Base-by-base conservation (phyloP, 2,797 vertebrate genomes). In the Sebastes aleutianus region DNA sequence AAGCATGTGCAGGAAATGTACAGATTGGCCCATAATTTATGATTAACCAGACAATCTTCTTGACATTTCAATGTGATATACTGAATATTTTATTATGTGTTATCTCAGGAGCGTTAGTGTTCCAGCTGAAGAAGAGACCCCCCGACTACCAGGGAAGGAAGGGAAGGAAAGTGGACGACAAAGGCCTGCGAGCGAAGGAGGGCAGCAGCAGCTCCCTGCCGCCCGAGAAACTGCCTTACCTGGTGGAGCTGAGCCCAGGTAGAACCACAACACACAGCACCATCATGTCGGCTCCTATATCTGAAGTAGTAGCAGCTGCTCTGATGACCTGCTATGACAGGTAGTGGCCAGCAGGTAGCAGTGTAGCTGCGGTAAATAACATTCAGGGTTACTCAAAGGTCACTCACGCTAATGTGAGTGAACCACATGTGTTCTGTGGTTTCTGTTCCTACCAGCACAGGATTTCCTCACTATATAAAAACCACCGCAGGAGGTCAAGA, bases 201-300 rank as follows among this genome's bases (percentile, higher is more conserved):
- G 69, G 84, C 36, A 96, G 96, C 39, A 96, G 96, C 0, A 96
- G 96, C 84, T 94, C 94, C 0, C 93, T 98, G 72, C 97, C 97
- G 9, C 96, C 98, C 0, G 98, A 99, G 91, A 99, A 98, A 73
- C 95, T 99, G 89, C 98, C 98, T 65, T 99, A 99, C 86, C 91
- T 99, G 77, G 98, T 99, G 83, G 98, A 99, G 94, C 93, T 99
- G 88, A 99, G 98, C 90, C 98, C 98, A 95, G 98, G 98, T 99
- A 96, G 92, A 87, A 70, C 10, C 47, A 20, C 58, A 26, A 6
- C 31, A 9, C 69, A 36, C 56, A 83, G 29, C 57, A 31, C 8
- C 18, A 5, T 9, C 3, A 22, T 36, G 29, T 54, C n/a, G 0
- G 13, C 32, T 26, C 22, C 3, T 8, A 0, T 2, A n/a, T 22